A percentile compares a stretch with the other conserved stretches of the same genome.
Evolutionary conservation across 2,113 vertebrate species (phyloP).

Genomic region (Bubo blakistoni): DNA sequence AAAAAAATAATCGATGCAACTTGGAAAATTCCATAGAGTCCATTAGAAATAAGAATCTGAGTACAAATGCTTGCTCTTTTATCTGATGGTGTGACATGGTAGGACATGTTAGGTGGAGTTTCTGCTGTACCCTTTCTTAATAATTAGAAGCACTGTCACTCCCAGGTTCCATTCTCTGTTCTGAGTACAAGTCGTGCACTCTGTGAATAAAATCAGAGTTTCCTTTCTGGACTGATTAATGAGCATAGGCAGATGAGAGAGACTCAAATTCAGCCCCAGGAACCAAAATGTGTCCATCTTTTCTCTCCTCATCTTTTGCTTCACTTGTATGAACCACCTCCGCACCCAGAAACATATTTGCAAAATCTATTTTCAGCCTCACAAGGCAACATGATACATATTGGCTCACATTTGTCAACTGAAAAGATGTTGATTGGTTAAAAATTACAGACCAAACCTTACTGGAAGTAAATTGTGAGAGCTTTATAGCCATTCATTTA

Average conservation of each 20-base stretch:
- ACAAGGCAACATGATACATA: constrained; percentile 35
- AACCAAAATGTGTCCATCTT: constrained; percentile 29
- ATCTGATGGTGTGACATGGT: not conserved
- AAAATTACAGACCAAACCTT: constrained; percentile 32
- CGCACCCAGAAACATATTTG: constrained; percentile 54
- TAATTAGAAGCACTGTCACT: not conserved
- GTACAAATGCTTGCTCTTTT: not conserved
- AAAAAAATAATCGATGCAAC: not conserved
- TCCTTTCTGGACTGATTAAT: constrained; percentile 12
- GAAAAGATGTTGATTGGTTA: constrained; percentile 38
- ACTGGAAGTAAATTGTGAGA: constrained; percentile 47
- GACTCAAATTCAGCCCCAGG: not conserved
- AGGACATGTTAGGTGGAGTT: not conserved
- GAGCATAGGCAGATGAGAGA: constrained; percentile 22
- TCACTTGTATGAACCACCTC: constrained; percentile 44
- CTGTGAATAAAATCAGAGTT: not conserved
- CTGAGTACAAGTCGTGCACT: not conserved
- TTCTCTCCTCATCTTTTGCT: not conserved
- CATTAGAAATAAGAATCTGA: not conserved
- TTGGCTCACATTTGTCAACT: constrained; percentile 7
- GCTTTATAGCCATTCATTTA: constrained; percentile 36
- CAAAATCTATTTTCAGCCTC: constrained; percentile 62
- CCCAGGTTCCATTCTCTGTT: not conserved
- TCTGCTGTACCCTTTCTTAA: not conserved
- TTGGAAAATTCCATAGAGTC: not conserved